Conservation (phyloP, 2,888 invertebrate genomes). For the Lochmaea capreae region DNA sequence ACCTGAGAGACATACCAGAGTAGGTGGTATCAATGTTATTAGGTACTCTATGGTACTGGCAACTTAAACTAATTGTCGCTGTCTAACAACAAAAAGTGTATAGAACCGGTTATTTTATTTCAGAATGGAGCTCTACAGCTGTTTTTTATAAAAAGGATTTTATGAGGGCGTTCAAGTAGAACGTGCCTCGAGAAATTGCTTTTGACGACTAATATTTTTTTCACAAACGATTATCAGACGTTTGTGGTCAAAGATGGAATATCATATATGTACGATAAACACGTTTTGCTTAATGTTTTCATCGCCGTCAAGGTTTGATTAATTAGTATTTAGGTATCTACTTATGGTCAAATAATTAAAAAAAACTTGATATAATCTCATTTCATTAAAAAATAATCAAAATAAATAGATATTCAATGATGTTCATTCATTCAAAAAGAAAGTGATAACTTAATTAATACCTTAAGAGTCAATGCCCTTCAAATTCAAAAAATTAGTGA, state of each 20-base stretch:
- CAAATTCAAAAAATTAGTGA: too few relatives aligned
- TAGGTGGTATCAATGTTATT: conserved; percentile 34
- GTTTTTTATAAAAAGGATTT: conserved; percentile 1
- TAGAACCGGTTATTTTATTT: conserved; percentile 5
- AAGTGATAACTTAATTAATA: too few relatives aligned
- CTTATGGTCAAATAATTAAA: too few relatives aligned
- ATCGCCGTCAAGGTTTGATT: too few relatives aligned
- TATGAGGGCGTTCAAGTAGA: conserved; percentile 5
- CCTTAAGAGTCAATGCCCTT: too few relatives aligned
- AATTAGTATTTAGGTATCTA: too few relatives aligned
- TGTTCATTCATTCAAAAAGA: too few relatives aligned
- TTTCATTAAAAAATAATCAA: too few relatives aligned
- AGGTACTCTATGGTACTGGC: conserved; percentile 20
- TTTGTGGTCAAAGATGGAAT: not conserved
- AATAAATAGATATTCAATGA: too few relatives aligned
- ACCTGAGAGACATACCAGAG: conserved; percentile 24
- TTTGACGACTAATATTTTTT: not conserved
- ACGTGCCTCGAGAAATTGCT: conserved; percentile 4
- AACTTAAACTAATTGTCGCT: conserved; percentile 25
- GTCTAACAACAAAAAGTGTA: conserved; percentile 14
- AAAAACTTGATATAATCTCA: too few relatives aligned
- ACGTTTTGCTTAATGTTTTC: too few relatives aligned
- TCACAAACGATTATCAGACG: not conserved
- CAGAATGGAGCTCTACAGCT: conserved; percentile 3
- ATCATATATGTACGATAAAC: too few relatives aligned